These are phyloP conservation scores for Panagrolaimus sp. DNA, from an alignment of 1,140 invertebrate species.

Conservation along the genomic window DNA sequence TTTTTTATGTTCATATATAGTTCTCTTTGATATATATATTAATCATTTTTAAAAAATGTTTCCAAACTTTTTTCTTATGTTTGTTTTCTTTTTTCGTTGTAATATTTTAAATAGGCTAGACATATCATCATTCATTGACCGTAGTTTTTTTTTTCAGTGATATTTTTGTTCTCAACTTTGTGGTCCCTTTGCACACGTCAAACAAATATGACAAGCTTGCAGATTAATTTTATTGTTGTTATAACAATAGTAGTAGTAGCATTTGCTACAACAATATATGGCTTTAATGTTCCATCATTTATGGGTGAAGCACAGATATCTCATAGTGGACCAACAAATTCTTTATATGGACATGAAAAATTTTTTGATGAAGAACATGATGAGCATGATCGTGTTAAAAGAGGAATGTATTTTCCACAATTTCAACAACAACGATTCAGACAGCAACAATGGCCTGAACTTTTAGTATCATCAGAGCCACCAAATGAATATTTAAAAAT, in stretches of 20 bases:
- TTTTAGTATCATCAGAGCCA: constrained; percentile 42
- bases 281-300: constrained; percentile 8
- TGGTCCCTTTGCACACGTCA: constrained; percentile 7
- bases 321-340: constrained; percentile 45
- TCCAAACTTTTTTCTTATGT: neutral
- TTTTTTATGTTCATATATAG: neutral
- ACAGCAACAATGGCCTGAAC: constrained; percentile 35
- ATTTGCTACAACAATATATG: neutral
- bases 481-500: constrained; percentile 46
- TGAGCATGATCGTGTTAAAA: constrained; percentile 28
- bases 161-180: neutral
- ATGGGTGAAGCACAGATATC: constrained; percentile 35
- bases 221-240: constrained; percentile 9
- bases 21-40: neutral
- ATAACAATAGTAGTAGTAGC: neutral
- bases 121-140: neutral
- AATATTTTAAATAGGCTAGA: neutral
- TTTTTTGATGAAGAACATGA: constrained; percentile 19
- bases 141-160: neutral
- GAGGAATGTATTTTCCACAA: constrained; percentile 32
- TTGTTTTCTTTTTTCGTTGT: neutral
- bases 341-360: constrained; percentile 33
- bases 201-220: neutral
- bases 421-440: constrained; percentile 17
- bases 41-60: too few species aligned